A percentile compares a stretch with the other conserved stretches of the same genome.
Evolutionary conservation across 2,113 vertebrate species (phyloP).

Genomic region (Pelobates fuscus): DNA sequence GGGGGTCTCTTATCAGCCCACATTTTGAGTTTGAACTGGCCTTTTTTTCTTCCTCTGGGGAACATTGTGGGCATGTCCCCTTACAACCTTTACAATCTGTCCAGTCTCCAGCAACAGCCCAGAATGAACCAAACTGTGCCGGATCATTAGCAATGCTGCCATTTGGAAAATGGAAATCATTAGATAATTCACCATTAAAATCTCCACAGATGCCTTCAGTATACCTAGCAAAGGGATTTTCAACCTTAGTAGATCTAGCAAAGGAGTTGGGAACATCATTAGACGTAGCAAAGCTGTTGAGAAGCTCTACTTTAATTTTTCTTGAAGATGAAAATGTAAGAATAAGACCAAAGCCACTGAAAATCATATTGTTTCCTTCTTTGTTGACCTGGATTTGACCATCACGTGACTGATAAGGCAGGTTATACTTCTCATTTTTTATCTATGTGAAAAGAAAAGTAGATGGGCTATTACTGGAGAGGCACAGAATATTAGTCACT

Average conservation of each 20-base stretch:
- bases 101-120: slow-evolving; percentile 4
- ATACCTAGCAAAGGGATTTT: slow-evolving; percentile 60
- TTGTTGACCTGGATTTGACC: slow-evolving; percentile 15
- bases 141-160: slow-evolving; percentile 4
- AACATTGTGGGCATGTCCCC: slow-evolving; percentile 43
- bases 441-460: not conserved
- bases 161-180: slow-evolving; percentile 37
- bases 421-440: slow-evolving; percentile 6
- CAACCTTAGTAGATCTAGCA: slow-evolving; percentile 58
- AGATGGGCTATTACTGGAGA: not conserved
- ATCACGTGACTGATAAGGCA: not conserved
- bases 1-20: slow-evolving; percentile 45
- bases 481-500: too few relatives aligned
- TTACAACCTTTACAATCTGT: slow-evolving; percentile 19
- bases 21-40: slow-evolving; percentile 52
- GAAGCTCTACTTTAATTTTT: too few relatives aligned
- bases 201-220: slow-evolving; percentile 55
- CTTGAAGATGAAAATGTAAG: too few relatives aligned
- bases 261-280: slow-evolving; percentile 67
- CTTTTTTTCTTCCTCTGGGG: not conserved
- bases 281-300: too few relatives aligned
- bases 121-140: slow-evolving; percentile 25
- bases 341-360: too few relatives aligned
- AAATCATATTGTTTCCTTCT: slow-evolving; percentile 39
- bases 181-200: not conserved